phyloP scores from a whole-genome alignment of 2,888 invertebrate species.

The Melinopterus prodromus region DNA sequence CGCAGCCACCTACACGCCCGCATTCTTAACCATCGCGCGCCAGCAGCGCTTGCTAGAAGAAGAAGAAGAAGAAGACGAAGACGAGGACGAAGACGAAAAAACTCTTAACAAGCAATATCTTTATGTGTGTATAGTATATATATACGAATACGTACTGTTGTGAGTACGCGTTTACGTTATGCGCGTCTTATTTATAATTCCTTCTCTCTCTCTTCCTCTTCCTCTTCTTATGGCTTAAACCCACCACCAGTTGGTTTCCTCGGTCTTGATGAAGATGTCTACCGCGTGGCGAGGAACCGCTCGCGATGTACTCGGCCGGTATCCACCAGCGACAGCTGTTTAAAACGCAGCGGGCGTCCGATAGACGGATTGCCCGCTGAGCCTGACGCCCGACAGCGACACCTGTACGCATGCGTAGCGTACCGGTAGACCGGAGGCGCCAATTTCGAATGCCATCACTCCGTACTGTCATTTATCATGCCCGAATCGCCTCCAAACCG shows the following conservation, averaged over 20 bases:
- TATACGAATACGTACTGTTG: neutral
- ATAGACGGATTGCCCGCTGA: constrained; percentile 44
- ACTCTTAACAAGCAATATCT: constrained; percentile 4
- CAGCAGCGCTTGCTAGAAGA: neutral
- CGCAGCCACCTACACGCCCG: constrained; percentile 4
- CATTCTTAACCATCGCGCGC: constrained; percentile 4
- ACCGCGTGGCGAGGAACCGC: neutral
- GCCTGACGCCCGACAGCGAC: neutral
- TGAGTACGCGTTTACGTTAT: neutral
- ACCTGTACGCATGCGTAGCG: neutral
- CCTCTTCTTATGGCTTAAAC: neutral
- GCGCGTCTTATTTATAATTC: neutral
- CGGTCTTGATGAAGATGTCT: neutral
- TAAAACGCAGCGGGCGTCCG: constrained; percentile 45
- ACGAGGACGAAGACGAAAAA: neutral
- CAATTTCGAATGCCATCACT: constrained; percentile 4
- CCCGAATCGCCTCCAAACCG: neutral
- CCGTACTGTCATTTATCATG: neutral
- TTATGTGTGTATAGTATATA: neutral
- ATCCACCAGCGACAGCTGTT: constrained; percentile 45
- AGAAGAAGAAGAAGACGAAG: neutral
- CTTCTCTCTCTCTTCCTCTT: neutral
- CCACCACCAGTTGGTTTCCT: constrained; percentile 4
- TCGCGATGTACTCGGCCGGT: neutral
- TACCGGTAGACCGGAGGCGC: constrained; percentile 4